Percentiles rank a stretch among this genome's conserved stretches.
Evolutionary conservation across 2,113 vertebrate genomes (phyloP).

Genomic region (Macrotis lagotis): DNA sequence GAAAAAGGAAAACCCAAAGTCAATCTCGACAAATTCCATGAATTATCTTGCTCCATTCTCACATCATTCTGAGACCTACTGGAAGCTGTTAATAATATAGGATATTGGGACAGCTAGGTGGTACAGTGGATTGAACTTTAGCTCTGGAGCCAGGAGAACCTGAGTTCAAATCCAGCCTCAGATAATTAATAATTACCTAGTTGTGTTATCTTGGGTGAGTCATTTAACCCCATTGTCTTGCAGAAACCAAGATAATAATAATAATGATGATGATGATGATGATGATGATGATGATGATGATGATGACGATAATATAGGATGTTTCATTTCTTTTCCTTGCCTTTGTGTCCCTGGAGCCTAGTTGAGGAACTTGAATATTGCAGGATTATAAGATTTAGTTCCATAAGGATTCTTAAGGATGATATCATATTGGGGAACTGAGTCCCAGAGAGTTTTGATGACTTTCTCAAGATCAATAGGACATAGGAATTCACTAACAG

Average conservation of each 20-base stretch:
- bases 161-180: too few species aligned
- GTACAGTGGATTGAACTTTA: too few species aligned
- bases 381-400: not conserved
- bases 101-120: too few species aligned
- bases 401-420: not conserved
- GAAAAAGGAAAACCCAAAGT: not conserved
- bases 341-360: not conserved
- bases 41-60: not conserved
- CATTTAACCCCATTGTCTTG: too few species aligned
- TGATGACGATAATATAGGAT: not conserved
- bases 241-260: too few species aligned
- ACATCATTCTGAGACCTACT: not conserved
- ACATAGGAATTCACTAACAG: not conserved
- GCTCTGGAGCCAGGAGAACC: too few species aligned
- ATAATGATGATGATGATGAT: too few species aligned
- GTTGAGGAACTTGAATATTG: not conserved
- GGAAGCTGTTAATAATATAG: not conserved
- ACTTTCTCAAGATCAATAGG: not conserved
- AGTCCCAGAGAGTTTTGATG: not conserved
- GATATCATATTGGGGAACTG: not conserved
- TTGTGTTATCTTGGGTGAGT: too few species aligned
- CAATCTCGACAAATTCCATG: not conserved
- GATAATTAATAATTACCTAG: too few species aligned
- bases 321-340: not conserved
- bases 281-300: too few species aligned